These are phyloP conservation scores for Pediacus dermestoides DNA, from an alignment of 2,888 invertebrate genomes.

Conservation along the genomic window DNA sequence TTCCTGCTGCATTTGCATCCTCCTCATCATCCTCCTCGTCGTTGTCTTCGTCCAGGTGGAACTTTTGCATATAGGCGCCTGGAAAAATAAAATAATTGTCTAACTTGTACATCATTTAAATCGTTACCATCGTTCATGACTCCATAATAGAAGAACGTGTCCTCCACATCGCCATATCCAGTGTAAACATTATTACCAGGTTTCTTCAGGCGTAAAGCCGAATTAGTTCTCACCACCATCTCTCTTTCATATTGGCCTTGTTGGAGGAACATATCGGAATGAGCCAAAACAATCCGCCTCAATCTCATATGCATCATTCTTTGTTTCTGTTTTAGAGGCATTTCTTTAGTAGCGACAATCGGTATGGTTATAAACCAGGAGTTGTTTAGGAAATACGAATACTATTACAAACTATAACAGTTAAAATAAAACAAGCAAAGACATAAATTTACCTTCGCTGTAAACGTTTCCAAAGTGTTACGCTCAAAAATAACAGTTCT, in stretches of 20 bases:
- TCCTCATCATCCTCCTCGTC: conserved; percentile 29
- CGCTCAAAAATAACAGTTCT: conserved; percentile 27
- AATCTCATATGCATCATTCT: conserved; percentile 44
- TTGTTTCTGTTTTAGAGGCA: conserved; percentile 37
- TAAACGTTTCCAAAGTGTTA: conserved; percentile 19
- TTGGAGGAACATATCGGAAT: conserved; percentile 42
- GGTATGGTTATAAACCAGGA: conserved; percentile 42
- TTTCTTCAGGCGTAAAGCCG: conserved; percentile 30
- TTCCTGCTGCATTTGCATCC: conserved; percentile 23
- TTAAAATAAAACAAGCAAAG: conserved; percentile 8
- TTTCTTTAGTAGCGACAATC: conserved; percentile 32
- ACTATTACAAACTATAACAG: conserved; percentile 23
- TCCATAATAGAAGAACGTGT: conserved; percentile 43
- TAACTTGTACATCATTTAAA: not conserved
- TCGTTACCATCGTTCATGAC: conserved; percentile 43
- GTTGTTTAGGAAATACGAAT: conserved; percentile 37
- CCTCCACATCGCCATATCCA: conserved; percentile 42
- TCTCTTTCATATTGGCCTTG: conserved; percentile 41
- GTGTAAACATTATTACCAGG: conserved; percentile 43
- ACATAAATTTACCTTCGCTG: conserved; percentile 25
- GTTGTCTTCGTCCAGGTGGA: conserved; percentile 31
- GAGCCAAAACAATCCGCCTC: conserved; percentile 40
- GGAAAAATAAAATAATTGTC: conserved; percentile 14
- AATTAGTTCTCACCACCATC: not conserved
- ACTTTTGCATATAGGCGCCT: conserved; percentile 41